Evolutionary conservation across 1,140 invertebrate genomes (phyloP), one percentile per base, ranked within the genome.

Genomic region (Temnothorax curvispinosus): DNA sequence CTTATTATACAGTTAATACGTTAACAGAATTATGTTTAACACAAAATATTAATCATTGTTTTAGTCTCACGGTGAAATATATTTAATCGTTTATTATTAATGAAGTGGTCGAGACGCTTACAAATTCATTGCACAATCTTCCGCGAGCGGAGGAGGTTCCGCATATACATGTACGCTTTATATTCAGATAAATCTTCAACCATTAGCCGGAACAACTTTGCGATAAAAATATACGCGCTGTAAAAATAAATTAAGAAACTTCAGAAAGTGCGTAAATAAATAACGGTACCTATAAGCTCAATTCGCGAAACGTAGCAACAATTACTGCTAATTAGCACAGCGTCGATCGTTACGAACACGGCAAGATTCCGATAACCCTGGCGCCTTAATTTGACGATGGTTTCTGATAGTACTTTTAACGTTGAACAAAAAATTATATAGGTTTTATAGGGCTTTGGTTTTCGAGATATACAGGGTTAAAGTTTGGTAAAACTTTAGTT

Each of bases 11-110:
- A 58, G 3, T 21, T 3, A 58, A 58, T 27, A 58, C 11, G 21
- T 0, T 58, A 58, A 5, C 7, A 21, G 7, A 62, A 62, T 13
- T 35, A 7, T 35, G 18, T 64, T 35, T 35, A 64, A 35, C 35
- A 64, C 1, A 27, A 1, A 0, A 27, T 0, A 35, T 35, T 64
- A 64, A 64, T 64, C 35, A 35, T 64, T n/a, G 7, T 38, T 38
- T 65, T 8, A 65, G 13, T n/a, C 0, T 0, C 2, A 38, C 7
- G 15, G 41, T 41, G 5, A 67, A 44, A 44, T 35, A 41, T 32
- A 35, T 18, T 21, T 67, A 44, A 76, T 60, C 0, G 3, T 62
- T 77, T 77, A 77, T 44, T 62, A 62, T 77, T 58, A 58, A 62
- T 60, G 7, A 44, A 27, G 13, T 60, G n/a, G 35, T 77, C 54